A percentile compares a stretch with the other conserved stretches of the same genome.
These are phyloP conservation scores for Chelonus insularis DNA, from an alignment of 1,140 invertebrate genomes.

Conservation along the genomic window DNA sequence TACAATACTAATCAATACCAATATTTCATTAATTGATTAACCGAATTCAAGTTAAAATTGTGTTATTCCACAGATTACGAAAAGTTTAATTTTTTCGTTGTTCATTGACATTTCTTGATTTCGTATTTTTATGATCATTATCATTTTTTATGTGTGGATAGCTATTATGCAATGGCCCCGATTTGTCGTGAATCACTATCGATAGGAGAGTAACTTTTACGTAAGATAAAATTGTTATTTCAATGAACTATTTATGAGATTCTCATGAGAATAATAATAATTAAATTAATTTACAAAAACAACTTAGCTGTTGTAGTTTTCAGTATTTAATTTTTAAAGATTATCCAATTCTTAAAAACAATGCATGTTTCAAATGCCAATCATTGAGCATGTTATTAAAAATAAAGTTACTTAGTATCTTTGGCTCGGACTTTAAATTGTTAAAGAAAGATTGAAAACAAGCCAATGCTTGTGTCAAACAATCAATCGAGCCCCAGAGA, in stretches of 20 bases:
- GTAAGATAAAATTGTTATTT: conserved; percentile 13
- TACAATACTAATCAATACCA: conserved; percentile 7
- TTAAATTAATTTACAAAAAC: no score
- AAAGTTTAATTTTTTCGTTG: neutral
- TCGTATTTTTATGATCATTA: conserved; percentile 16
- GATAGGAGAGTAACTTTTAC: conserved; percentile 25
- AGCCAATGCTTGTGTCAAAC: neutral
- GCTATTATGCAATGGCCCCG: conserved; percentile 29
- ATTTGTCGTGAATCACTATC: conserved; percentile 29
- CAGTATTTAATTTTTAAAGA: no score
- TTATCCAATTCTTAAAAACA: no score
- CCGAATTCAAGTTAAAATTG: no score
- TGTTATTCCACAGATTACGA: neutral
- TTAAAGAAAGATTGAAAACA: neutral
- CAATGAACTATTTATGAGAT: no score
- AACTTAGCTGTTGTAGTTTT: no score
- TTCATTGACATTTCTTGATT: conserved; percentile 1
- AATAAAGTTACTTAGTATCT: neutral
- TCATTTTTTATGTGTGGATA: conserved; percentile 18
- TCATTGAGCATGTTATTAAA: neutral
- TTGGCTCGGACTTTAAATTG: neutral
- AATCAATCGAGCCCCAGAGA: neutral
- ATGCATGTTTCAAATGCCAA: no score
- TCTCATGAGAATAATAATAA: no score
- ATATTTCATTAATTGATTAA: no score